Evolutionary conservation across 2,797 vertebrate genomes (phyloP).

Genomic region (Tinamus major): DNA sequence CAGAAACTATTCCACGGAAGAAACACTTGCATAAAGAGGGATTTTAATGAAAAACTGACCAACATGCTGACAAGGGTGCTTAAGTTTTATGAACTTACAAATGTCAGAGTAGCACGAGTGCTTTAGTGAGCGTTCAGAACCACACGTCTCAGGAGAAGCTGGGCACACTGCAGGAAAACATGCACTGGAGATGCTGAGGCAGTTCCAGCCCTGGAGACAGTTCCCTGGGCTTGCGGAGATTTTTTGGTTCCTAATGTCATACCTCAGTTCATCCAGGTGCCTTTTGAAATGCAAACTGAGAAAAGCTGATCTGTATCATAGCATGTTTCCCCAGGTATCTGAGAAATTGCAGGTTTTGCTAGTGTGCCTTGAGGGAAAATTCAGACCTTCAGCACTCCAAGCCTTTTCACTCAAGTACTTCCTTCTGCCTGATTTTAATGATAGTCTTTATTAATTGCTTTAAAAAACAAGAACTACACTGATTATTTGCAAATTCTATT

Average conservation of each 20-base stretch:
- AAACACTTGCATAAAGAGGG: conserved; percentile 38
- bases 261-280: neutral
- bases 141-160: rapidly evolving
- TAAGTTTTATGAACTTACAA: neutral
- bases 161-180: neutral
- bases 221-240: neutral
- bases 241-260: neutral
- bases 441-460: neutral
- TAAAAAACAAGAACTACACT: neutral
- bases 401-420: neutral
- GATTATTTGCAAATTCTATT: neutral
- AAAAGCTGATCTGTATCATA: neutral
- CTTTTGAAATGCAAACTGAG: neutral
- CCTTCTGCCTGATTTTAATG: neutral
- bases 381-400: neutral
- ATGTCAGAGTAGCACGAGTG: neutral
- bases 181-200: neutral
- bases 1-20: neutral
- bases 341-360: neutral
- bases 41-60: neutral
- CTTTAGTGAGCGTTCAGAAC: neutral
- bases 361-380: neutral
- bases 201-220: rapidly evolving
- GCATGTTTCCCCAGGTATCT: neutral
- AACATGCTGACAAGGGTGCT: neutral